Evolutionary conservation across 1,140 invertebrate species (phyloP).

Genomic region (Marisa cornuarietis): DNA sequence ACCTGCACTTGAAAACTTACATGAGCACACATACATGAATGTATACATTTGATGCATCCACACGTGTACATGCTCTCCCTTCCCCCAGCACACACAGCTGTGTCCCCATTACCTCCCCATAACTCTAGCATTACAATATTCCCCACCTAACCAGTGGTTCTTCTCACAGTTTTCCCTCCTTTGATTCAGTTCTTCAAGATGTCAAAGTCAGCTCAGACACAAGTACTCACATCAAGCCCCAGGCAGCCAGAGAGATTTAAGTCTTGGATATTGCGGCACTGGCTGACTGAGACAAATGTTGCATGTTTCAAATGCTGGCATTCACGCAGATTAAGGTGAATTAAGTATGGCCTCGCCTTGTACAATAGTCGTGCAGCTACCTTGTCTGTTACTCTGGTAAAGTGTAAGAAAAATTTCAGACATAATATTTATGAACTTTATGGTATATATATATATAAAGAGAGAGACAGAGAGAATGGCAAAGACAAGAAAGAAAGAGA

Average conservation of each 20-base stretch:
- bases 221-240: constrained; percentile 59
- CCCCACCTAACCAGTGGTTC: too few relatives aligned
- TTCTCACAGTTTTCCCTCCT: too few relatives aligned
- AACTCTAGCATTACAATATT: too few relatives aligned
- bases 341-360: constrained; percentile 62
- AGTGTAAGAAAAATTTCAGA: background rate
- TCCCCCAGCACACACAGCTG: too few relatives aligned
- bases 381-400: constrained; percentile 60
- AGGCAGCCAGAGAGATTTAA: constrained; percentile 65
- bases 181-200: too few relatives aligned
- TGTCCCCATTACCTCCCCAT: too few relatives aligned
- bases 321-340: constrained; percentile 61
- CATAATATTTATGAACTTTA: background rate
- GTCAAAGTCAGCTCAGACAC: background rate
- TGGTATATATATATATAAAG: background rate
- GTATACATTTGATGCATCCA: too few relatives aligned
- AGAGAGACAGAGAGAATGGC: background rate
- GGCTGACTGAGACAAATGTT: constrained; percentile 60
- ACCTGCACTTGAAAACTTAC: too few relatives aligned
- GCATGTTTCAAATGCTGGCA: constrained; percentile 50
- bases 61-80: too few relatives aligned
- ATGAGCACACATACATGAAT: too few relatives aligned
- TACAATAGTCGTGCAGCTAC: constrained; percentile 51
- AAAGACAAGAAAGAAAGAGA: background rate
- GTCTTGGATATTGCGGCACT: constrained; percentile 66